phyloP scores from a whole-genome alignment of 2,888 invertebrate species.

The Erebia aethiops region DNA sequence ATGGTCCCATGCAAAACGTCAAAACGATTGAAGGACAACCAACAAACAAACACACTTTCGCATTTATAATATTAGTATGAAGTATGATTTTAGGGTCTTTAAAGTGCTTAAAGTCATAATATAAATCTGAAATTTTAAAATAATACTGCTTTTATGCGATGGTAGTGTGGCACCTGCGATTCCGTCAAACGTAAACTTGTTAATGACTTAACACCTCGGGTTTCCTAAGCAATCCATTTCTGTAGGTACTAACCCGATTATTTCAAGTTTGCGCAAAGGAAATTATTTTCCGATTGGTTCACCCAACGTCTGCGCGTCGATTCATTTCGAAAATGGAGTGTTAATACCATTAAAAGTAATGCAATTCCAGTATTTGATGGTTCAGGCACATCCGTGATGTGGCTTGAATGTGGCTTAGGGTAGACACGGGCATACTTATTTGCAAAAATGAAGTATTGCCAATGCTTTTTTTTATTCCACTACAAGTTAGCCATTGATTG shows the following conservation, averaged over 20 bases:
- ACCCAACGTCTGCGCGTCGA: conserved; percentile 34
- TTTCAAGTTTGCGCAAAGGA: conserved; percentile 31
- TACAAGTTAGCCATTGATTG: no score
- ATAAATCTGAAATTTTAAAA: no score
- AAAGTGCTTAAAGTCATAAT: no score
- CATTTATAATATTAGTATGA: no score
- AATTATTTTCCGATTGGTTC: conserved; percentile 39
- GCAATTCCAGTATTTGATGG: conserved; percentile 19
- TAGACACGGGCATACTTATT: background rate
- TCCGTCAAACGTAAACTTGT: conserved; percentile 8
- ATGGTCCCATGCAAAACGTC: no score
- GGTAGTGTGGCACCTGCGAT: background rate
- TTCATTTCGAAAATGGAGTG: conserved; percentile 30
- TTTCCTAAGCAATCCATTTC: conserved; percentile 22
- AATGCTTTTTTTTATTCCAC: no score
- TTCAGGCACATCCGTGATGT: background rate
- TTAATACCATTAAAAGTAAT: conserved; percentile 27
- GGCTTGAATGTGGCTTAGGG: no score
- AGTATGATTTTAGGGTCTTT: no score
- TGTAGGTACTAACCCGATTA: conserved; percentile 28
- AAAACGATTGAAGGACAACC: no score
- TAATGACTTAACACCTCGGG: conserved; percentile 16
- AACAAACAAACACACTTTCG: no score
- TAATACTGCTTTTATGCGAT: no score
- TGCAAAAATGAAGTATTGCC: no score